phyloP scores from a whole-genome alignment of 2,888 invertebrate species.

The Caenorhabditis imperialis region DNA sequence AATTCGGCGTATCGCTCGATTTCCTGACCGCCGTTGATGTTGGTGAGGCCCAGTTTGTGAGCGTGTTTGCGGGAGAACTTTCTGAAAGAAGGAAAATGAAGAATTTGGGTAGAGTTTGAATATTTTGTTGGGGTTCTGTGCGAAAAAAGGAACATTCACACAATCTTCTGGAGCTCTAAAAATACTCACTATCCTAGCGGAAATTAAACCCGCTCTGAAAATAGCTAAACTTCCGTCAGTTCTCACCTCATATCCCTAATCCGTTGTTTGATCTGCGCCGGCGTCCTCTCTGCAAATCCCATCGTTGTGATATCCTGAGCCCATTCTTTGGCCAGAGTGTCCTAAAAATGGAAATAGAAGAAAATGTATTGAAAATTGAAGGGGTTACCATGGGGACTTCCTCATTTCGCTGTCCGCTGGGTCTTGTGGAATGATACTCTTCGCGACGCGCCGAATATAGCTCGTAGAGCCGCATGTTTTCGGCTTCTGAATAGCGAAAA shows the following conservation, averaged over 20 bases:
- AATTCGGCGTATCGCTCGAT: conserved; percentile 44
- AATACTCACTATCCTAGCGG: too few species aligned
- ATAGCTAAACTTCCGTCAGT: neutral
- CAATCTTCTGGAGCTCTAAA: too few species aligned
- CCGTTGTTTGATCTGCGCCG: conserved; percentile 53
- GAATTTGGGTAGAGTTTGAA: too few species aligned
- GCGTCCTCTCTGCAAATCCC: conserved; percentile 49
- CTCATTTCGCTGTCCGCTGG: conserved; percentile 45
- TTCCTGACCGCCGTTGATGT: conserved; percentile 26
- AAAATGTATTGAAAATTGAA: too few species aligned
- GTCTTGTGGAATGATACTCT: conserved; percentile 51
- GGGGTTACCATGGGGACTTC: conserved; percentile 51
- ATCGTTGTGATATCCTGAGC: conserved; percentile 47
- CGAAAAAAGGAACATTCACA: too few species aligned
- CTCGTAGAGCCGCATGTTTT: conserved; percentile 53
- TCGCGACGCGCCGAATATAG: conserved; percentile 35
- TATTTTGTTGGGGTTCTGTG: too few species aligned
- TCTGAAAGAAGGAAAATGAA: too few species aligned
- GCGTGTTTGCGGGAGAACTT: conserved; percentile 55
- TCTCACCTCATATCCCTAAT: conserved; percentile 44
- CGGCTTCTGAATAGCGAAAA: conserved; percentile 33
- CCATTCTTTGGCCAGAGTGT: conserved; percentile 45
- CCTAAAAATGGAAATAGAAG: conserved; percentile 1
- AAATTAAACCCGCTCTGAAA: too few species aligned
- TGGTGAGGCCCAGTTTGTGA: conserved; percentile 45